Evolutionary conservation across 2,113 vertebrate species (phyloP), one percentile per base, ranked within the genome.

Genomic region (Glaucomys volans): DNA sequence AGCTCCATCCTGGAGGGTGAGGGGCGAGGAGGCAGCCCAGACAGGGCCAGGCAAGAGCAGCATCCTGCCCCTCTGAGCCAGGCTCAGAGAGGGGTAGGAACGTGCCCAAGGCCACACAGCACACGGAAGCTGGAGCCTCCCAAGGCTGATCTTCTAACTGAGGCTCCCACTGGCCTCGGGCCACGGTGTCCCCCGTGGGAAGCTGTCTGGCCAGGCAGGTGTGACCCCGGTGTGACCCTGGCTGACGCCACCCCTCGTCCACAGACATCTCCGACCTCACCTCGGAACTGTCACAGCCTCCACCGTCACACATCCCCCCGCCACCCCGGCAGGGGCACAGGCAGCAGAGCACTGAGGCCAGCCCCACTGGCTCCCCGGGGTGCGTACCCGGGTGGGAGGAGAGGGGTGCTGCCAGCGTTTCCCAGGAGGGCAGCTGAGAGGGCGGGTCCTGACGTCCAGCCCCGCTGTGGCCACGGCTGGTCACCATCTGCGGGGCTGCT

Each of bases 261-360:
- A 5, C 98, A 99, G 99, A 99, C 52, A 99, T 99, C 98, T 99
- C 99, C 0, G 99, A 99, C 94, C 97, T 99, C 0, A 98, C 98
- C 35, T 99, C 98, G 0, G 99, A 99, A 26, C 17, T 95, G 18
- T 98, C 98, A 1, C 97, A 50, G 88, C 98, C 47, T 0, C 98
- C 97, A 0, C 98, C 98, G 0, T 96, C 97, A 1, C 87, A 97
- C 1, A 5, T 98, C 37, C 97, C 69, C 0, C 98, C 97, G 0
- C 98, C 98, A n/a, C 97, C 97, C 32, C 95, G 10, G 35, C 95
- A 95, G 62, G 16, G 94, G 35, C 95, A 94, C 67, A 14, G 94
- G 97, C 92, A 97, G 95, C 91, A 0, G 97, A 95, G 98, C 97
- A 24, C 97, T 4, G 94, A 98, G 1, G 54, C 94, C 93, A 98